Base-by-base conservation (phyloP, 1,140 invertebrate species). In the Cheumatopsyche charites region DNA sequence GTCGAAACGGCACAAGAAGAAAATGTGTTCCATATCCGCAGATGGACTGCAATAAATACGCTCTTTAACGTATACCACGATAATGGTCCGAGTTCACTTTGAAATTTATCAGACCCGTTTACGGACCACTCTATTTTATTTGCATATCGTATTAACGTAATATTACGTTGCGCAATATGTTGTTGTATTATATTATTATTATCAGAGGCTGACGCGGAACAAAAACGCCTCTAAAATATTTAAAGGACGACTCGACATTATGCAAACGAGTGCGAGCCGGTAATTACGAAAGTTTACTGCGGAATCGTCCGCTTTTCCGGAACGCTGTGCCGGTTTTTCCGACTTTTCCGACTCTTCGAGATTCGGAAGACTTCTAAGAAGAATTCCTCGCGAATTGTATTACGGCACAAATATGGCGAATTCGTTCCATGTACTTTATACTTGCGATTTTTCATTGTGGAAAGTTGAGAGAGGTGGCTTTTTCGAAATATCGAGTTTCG, bases 191-290 rank as follows among this genome's bases (percentile, higher is more conserved):
- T 36, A 36, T 36, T 3, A 4, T 4, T 36, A 36, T 36, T 36
- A 36, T 36, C 29, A 36, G 29, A 3, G 29, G 29, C 29, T 36
- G 29, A 36, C 29, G 29, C 29, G 29, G 29, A 9, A 36, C 29
- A 36, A 36, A 58, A 58, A 58, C 9, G 55, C 7, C 55, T 58
- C 21, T 26, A 25, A 58, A 58, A 58, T 58, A 58, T 58, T 58
- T 58, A 58, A 58, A 58, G 55, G 55, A 58, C 55, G 55, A 58
- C 55, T 21, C 55, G 55, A 58, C 5, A 58, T 58, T 58, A 58
- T 58, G 19, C 23, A 58, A 58, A 58, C 55, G 23, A 58, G 55
- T 58, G 55, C 19, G 55, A n/a, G n/a, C n/a, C 21, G 23, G 55
- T 58, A 58, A 58, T 58, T 58, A 26, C 21, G 17, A 58, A 58